Evolutionary conservation across 2,113 vertebrate species (phyloP).

Genomic region (Pleuronectes platessa): DNA sequence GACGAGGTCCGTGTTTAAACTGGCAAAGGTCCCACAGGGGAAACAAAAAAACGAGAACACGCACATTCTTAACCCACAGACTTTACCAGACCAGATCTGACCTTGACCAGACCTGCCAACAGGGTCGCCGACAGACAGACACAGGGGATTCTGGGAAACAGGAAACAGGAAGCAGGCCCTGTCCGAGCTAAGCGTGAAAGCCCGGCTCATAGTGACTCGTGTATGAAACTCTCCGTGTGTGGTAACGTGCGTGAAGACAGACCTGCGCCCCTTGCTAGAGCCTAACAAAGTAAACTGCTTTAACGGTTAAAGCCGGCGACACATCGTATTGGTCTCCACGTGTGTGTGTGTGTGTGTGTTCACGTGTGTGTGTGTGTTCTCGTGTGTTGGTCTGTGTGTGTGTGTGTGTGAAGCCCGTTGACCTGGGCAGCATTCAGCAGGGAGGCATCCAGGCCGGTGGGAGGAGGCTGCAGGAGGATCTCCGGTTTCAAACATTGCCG

Average conservation of each 20-base stretch:
- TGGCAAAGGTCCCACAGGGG: not conserved
- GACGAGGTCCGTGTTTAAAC: not conserved
- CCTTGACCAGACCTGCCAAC: constrained; percentile 77
- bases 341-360: constrained; percentile 7
- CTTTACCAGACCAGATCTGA: constrained; percentile 67
- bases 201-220: constrained; percentile 55
- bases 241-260: constrained; percentile 37
- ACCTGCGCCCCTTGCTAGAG: constrained; percentile 7
- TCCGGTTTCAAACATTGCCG: constrained; percentile 73
- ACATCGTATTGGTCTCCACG: constrained; percentile 17
- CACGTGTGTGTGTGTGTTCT: not conserved
- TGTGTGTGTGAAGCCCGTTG: constrained; percentile 27
- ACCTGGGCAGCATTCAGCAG: constrained; percentile 59
- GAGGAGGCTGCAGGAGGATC: constrained; percentile 49
- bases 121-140: constrained; percentile 69
- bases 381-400: not conserved
- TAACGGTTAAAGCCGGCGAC: constrained; percentile 41
- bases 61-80: constrained; percentile 42
- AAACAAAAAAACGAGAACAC: not conserved
- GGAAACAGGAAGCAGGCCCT: constrained; percentile 74
- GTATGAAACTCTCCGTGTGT: constrained; percentile 48
- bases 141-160: constrained; percentile 72
- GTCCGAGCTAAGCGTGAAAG: constrained; percentile 56
- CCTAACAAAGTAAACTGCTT: constrained; percentile 52
- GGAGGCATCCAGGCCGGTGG: constrained; percentile 51